Percentiles rank a stretch among this genome's conserved stretches.
These are phyloP conservation scores for Torymus tubicola DNA, from an alignment of 2,888 invertebrate genomes.

Conservation along the genomic window DNA sequence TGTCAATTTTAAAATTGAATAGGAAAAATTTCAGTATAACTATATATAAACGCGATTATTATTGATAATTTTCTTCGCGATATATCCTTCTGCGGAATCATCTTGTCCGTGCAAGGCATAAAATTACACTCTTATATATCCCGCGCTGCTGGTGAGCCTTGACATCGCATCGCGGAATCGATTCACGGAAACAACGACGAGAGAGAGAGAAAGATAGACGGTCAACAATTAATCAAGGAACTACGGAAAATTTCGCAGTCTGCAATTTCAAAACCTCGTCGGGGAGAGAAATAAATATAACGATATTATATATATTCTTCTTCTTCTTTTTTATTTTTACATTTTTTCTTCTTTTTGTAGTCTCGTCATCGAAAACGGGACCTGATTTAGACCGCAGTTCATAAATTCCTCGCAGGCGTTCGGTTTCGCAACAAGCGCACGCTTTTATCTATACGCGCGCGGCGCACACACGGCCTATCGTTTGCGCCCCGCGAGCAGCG, in stretches of 20 bases:
- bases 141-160: neutral
- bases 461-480: neutral
- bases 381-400: constrained; percentile 22
- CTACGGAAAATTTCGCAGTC: neutral
- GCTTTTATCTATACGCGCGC: constrained; percentile 18
- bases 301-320: neutral
- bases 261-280: neutral
- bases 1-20: too few species aligned
- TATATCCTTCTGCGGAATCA: too few species aligned
- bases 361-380: neutral
- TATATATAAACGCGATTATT: too few species aligned
- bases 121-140: constrained; percentile 20
- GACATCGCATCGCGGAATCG: constrained; percentile 10
- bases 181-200: constrained; percentile 31
- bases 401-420: constrained; percentile 34
- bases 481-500: neutral
- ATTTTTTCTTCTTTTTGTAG: neutral
- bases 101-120: too few species aligned
- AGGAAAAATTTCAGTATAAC: too few species aligned
- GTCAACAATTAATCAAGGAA: constrained; percentile 36
- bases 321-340: too few species aligned
- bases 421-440: constrained; percentile 26
- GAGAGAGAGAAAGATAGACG: neutral
- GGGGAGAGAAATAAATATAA: neutral
- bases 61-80: too few species aligned